Base-by-base conservation (phyloP, 2,113 vertebrate genomes). In the Anseranas semipalmata region DNA sequence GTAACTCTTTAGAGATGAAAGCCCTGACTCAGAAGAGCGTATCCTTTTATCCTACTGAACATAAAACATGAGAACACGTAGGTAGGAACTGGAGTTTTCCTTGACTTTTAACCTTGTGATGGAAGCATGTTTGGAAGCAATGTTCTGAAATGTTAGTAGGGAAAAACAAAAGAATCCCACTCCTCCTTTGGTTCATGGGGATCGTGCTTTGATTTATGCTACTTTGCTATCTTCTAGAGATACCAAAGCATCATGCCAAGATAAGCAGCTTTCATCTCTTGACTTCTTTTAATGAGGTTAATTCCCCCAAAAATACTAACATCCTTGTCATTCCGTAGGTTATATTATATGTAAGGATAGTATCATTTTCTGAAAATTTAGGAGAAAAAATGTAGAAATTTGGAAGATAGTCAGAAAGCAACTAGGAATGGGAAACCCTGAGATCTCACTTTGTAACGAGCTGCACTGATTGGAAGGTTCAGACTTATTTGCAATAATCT, bases 251-350 rank as follows among this genome's bases (percentile, higher is more conserved):
- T 87, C 81, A 60, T 79, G 52, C 20, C 27, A 8, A 25, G 45
- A 70, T 72, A 85, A 95, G 58, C 56, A 76, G 53, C 48, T 93
- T 78, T 87, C 79, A 4, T 89, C 89, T 92, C n/a, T 62, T 68
- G 45, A 55, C 45, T 94, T 94, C 22, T 35, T 6, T 17, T 91
- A 66, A 83, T 7, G 74, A 50, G 15, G 24, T 89, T 89, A 82
- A 80, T 91, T 63, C 41, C 39, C 65, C 39, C 65, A 79, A 62
- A 45, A 76, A 73, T 39, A 68, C 9, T 46, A 68, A 68, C 14
- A 35, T 85, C 56, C 39, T 78, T 91, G 60, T 48, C 10, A 33
- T 93, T 75, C 21, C 39, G 39, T 87, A 41, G 10, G 16, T 59
- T 83, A 10, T 60, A 28, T 33, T 83, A 56, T 73, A 32, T 52